Evolutionary conservation across 2,113 vertebrate genomes (phyloP), one percentile per base, ranked within the genome.

Genomic region (Nerophis ophidion): DNA sequence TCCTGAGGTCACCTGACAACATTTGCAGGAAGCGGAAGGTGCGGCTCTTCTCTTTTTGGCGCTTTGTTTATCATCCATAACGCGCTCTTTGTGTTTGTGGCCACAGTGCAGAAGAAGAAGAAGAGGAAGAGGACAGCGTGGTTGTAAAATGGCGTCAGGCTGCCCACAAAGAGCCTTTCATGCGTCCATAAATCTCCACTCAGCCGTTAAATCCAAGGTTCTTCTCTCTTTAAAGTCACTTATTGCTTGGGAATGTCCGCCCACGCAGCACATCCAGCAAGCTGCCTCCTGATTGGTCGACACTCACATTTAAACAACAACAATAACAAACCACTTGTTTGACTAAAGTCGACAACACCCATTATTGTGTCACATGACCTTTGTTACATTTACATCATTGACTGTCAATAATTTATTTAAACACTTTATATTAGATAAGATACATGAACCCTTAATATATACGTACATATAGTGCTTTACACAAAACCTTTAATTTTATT

Each of bases 141-240:
- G 15, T 50, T 65, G 8, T 71, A 19, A 72, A 59, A 35, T 48
- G 26, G 1, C 57, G 56, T 63, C 45, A 16, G 34, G 17, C 26
- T 12, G 15, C 57, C 42, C 44, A 52, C 69, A 72, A 62, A 74
- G 8, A 62, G 19, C 33, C 45, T 71, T 69, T 16, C 48, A 34
- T 15, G 50, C 57, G 61, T 19, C 19, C 61, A 77, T 65, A 70
- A 68, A 68, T 74, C 55, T 72, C 48, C 1, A 13, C 42, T 19
- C 33, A 60, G 57, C 55, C 61, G 34, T 74, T 62, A 71, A 72
- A 70, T 58, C 12, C 2, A 69, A 63, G 45, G 48, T 14, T 50
- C 15, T 26, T 26, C 1, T 9, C 6, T 44, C 12, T 46, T 57
- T 60, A 13, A 63, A 65, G 66, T 14, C 44, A 57, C 15, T 40